Conservation (phyloP, 1,140 invertebrate genomes). For the Cyrtorhinus lividipennis region DNA sequence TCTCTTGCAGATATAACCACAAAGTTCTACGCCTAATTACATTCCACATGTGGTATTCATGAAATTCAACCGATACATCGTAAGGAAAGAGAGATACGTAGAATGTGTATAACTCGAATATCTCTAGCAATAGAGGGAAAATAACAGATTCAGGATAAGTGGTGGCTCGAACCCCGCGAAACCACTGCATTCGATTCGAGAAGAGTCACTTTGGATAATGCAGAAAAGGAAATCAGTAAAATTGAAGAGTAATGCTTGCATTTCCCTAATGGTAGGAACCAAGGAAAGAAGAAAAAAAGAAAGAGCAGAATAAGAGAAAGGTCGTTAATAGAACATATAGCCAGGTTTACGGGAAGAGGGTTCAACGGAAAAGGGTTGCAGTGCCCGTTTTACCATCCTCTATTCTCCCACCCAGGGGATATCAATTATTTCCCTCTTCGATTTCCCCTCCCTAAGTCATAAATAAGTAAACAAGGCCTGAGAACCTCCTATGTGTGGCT, state of each 20-base stretch:
- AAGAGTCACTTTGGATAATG: too few species aligned
- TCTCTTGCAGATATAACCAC: too few species aligned
- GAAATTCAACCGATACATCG: too few species aligned
- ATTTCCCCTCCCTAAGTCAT: not conserved
- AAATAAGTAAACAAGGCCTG: not conserved
- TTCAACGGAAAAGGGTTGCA: not conserved
- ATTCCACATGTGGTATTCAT: too few species aligned
- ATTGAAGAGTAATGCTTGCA: not conserved
- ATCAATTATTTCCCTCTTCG: slow-evolving; percentile 5
- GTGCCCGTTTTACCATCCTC: not conserved
- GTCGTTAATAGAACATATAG: slow-evolving; percentile 6
- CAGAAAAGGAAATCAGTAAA: too few species aligned
- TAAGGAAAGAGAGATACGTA: too few species aligned
- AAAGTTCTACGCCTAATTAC: too few species aligned
- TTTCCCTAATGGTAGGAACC: slow-evolving; percentile 1
- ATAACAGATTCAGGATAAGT: too few species aligned
- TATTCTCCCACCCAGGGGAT: not conserved
- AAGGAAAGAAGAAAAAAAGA: not conserved
- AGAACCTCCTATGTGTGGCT: not conserved
- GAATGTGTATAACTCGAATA: too few species aligned
- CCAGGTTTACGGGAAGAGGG: slow-evolving; percentile 3
- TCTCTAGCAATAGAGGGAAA: too few species aligned
- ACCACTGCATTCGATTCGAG: too few species aligned
- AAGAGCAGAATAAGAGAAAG: not conserved
- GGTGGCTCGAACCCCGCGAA: too few species aligned